These are phyloP conservation scores for Geopemphigus sp. DNA, from an alignment of 1,140 invertebrate species.

Conservation along the genomic window DNA sequence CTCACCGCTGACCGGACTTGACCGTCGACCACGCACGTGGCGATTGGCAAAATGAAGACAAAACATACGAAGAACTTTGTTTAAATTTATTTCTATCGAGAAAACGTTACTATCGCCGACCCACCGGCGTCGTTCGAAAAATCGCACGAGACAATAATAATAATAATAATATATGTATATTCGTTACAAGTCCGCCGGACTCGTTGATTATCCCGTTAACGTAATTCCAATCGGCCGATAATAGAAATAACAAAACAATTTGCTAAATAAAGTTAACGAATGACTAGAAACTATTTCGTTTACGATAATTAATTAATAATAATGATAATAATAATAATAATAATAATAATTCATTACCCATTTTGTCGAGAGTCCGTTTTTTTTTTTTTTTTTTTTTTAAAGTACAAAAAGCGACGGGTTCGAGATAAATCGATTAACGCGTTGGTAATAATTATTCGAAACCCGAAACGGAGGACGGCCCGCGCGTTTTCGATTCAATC, in stretches of 20 bases:
- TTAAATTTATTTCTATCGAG: conserved; percentile 26
- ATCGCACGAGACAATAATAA: too few species aligned
- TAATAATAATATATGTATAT: too few species aligned
- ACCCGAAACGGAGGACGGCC: too few species aligned
- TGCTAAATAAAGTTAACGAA: conserved; percentile 50
- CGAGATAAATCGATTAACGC: background rate
- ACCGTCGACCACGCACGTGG: too few species aligned
- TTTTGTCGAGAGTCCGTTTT: conserved; percentile 22
- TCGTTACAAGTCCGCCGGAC: background rate
- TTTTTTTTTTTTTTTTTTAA: conserved; percentile 1
- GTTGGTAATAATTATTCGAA: too few species aligned
- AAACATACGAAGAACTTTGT: too few species aligned
- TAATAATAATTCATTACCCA: conserved; percentile 45
- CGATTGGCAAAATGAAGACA: too few species aligned
- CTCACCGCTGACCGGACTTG: too few species aligned
- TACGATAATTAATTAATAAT: conserved; percentile 20
- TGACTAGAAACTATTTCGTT: conserved; percentile 47
- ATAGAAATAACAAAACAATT: conserved; percentile 50
- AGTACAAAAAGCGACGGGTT: conserved; percentile 8
- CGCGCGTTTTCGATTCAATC: too few species aligned
- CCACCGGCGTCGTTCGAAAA: too few species aligned
- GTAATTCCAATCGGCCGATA: background rate
- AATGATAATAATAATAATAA: conserved; percentile 36
- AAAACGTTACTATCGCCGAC: background rate
- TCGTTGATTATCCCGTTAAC: conserved; percentile 12